Conservation (phyloP, 2,888 invertebrate species). For the Molorchus minor region DNA sequence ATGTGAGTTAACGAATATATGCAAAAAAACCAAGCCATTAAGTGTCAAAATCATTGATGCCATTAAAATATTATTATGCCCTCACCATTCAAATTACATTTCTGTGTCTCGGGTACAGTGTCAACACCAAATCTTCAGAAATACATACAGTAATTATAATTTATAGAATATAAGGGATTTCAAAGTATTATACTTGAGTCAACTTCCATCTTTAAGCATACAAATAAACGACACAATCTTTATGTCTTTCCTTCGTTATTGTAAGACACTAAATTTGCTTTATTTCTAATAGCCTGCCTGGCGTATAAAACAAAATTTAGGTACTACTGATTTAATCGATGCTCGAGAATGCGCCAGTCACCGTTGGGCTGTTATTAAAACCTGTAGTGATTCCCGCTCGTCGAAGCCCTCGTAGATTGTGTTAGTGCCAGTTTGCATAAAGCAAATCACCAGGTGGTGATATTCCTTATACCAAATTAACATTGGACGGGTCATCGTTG, state of each 20-base stretch:
- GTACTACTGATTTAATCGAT: too few species aligned
- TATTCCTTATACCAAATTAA: constrained; percentile 54
- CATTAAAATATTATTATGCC: too few species aligned
- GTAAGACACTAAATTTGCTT: constrained; percentile 80
- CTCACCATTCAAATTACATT: too few species aligned
- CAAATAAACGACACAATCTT: constrained; percentile 97
- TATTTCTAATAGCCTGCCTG: constrained; percentile 89
- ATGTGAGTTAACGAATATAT: too few species aligned
- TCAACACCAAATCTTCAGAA: too few species aligned
- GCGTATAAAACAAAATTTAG: constrained; percentile 56
- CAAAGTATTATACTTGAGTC: too few species aligned
- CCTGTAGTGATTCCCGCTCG: too few species aligned
- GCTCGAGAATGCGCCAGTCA: constrained; percentile 47
- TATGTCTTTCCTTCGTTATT: constrained; percentile 92
- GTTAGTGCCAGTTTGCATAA: constrained; percentile 51
- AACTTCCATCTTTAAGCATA: constrained; percentile 86
- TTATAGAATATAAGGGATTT: too few species aligned
- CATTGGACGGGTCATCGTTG: constrained; percentile 47
- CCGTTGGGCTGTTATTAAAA: constrained; percentile 48
- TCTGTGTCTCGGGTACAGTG: too few species aligned
- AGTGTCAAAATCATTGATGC: too few species aligned
- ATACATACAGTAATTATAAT: too few species aligned
- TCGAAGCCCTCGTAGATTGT: constrained; percentile 45
- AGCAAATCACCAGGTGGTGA: constrained; percentile 55
- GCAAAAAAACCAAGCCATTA: too few species aligned